Evolutionary conservation across 1,140 invertebrate species (phyloP).

Genomic region (Caligus rogercresseyi): DNA sequence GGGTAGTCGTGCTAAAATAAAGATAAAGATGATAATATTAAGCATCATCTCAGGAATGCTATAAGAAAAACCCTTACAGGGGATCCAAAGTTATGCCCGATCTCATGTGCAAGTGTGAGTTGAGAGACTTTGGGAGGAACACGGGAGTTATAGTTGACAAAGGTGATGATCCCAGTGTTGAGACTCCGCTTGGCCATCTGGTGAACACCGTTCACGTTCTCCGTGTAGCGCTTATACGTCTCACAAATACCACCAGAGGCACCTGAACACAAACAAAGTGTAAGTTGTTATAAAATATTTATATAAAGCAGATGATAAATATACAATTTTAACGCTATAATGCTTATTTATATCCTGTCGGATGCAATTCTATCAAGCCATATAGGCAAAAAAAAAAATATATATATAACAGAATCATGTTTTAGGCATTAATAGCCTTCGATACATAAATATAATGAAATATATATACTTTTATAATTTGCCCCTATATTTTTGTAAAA

Average conservation of each 20-base stretch:
- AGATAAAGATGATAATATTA: conserved; percentile 35
- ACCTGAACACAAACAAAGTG: conserved; percentile 35
- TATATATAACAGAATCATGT: too few relatives aligned
- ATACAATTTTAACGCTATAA: too few relatives aligned
- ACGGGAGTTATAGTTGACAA: conserved; percentile 93
- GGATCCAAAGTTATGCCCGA: conserved; percentile 97
- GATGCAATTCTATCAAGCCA: too few relatives aligned
- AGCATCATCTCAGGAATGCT: conserved; percentile 14
- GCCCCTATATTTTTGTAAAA: too few relatives aligned
- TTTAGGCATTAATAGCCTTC: too few relatives aligned
- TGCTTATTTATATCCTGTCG: too few relatives aligned
- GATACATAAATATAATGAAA: too few relatives aligned
- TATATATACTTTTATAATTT: too few relatives aligned
- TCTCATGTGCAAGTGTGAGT: conserved; percentile 92
- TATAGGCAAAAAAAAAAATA: too few relatives aligned
- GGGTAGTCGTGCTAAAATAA: conserved; percentile 63
- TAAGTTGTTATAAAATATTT: too few relatives aligned
- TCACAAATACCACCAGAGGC: conserved; percentile 97
- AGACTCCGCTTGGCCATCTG: conserved; percentile 80
- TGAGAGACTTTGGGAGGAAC: conserved; percentile 94
- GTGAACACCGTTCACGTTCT: conserved; percentile 78
- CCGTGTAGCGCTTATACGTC: conserved; percentile 89
- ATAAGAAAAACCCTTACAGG: neutral
- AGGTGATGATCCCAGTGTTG: conserved; percentile 97
- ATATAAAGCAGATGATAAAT: too few relatives aligned